Base-by-base conservation (phyloP, 2,888 invertebrate genomes). In the Biston stratarius region DNA sequence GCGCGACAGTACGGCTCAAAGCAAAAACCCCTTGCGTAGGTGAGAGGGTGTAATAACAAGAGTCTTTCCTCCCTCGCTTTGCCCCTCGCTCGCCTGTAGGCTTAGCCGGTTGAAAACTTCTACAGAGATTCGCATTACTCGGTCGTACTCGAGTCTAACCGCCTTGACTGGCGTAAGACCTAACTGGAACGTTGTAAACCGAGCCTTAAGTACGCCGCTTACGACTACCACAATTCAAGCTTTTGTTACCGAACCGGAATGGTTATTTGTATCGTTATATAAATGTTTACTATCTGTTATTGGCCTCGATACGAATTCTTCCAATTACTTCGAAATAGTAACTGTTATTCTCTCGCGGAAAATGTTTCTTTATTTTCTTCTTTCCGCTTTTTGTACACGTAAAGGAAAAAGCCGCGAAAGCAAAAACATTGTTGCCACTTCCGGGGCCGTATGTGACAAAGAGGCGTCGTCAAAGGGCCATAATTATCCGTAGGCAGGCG, bases 11-110 rank as follows among this genome's bases (percentile, higher is more conserved):
- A 86, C 80, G 81, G 85, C 85, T 90, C 83, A 80, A 80, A 87
- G 84, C 82, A 82, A 88, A 87, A 87, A 87, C 87, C 87, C 87
- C 90, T 89, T 88, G 86, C 89, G 87, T 91, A 90, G 92, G 91
- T 90, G 92, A 92, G 90, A 91, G 91, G 90, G 92, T 91, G 92
- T 91, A 91, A 91, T 92, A 93, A 92, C 91, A 92, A 88, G 89
- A 87, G 85, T 81, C 79, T 72, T 80, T 81, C 83, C 83, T 81
- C 80, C 81, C 79, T 76, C 81, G 77, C 79, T 78, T 78, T 76
- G 74, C 80, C 83, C 86, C 80, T 78, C 82, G 81, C 82, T 83
- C 86, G 86, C 86, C 85, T 85, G 81, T 86, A 76, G 85, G 83
- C 88, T 78, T 77, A 79, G 78, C 85, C 85, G 87, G 83, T 89